Evolutionary conservation across 2,888 invertebrate species (phyloP).

Genomic region (Euproctis similis): DNA sequence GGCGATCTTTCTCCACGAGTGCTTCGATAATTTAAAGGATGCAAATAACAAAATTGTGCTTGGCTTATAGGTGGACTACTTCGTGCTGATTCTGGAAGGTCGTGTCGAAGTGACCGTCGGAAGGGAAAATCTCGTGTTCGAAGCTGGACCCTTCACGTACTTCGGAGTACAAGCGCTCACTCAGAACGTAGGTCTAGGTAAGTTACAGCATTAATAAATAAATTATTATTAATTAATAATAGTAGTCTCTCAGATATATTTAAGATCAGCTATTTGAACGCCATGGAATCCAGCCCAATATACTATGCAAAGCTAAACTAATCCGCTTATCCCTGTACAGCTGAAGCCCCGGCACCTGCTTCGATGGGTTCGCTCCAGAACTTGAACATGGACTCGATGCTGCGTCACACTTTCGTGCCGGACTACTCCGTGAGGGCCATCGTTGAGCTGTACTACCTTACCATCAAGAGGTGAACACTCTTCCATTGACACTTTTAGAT

Average conservation of each 20-base stretch:
- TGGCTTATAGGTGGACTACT: slow-evolving; percentile 87
- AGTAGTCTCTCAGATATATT: too few relatives aligned
- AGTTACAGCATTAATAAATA: slow-evolving; percentile 28
- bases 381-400: slow-evolving; percentile 86
- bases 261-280: too few relatives aligned
- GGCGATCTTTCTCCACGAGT: too few relatives aligned
- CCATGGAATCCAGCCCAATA: too few relatives aligned
- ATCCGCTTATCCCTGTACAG: too few relatives aligned
- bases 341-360: slow-evolving; percentile 70
- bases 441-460: slow-evolving; percentile 89
- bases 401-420: slow-evolving; percentile 90
- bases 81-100: slow-evolving; percentile 95
- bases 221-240: background rate
- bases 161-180: slow-evolving; percentile 91
- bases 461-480: slow-evolving; percentile 80
- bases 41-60: too few relatives aligned
- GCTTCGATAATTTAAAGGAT: too few relatives aligned
- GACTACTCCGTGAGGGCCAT: slow-evolving; percentile 94
- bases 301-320: too few relatives aligned
- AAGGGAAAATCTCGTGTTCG: slow-evolving; percentile 91
- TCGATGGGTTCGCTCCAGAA: slow-evolving; percentile 86
- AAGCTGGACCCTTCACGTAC: slow-evolving; percentile 95
- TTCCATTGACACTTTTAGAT: background rate
- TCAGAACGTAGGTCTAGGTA: slow-evolving; percentile 83
- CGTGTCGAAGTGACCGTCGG: slow-evolving; percentile 96